phyloP scores from a whole-genome alignment of 2,113 vertebrate species.

The Labeo rohita region DNA sequence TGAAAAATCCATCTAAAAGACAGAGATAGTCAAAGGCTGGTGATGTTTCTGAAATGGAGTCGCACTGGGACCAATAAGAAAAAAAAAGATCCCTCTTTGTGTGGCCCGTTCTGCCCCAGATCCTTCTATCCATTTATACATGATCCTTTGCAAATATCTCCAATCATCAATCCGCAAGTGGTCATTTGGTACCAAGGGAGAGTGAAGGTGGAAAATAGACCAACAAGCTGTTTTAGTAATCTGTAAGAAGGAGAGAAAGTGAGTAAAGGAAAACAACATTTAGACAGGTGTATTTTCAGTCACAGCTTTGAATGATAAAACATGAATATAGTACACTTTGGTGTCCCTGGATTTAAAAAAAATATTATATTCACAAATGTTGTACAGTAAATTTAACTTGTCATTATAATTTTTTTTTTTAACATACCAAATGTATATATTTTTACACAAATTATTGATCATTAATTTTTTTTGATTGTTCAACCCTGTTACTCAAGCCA shows the following conservation, averaged over 20 bases:
- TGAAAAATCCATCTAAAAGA: constrained; percentile 69
- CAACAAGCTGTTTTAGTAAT: not conserved
- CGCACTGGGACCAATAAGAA: constrained; percentile 71
- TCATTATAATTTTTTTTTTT: not conserved
- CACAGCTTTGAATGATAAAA: not conserved
- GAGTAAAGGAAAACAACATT: constrained; percentile 22
- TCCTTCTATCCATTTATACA: constrained; percentile 39
- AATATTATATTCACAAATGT: not conserved
- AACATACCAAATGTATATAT: not conserved
- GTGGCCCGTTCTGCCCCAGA: constrained; percentile 47
- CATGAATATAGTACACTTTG: not conserved
- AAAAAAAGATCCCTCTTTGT: constrained; percentile 46
- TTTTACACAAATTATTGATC: not conserved
- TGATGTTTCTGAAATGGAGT: constrained; percentile 53
- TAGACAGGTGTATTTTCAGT: constrained; percentile 35
- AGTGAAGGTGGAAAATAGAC: not conserved
- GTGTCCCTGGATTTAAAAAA: not conserved
- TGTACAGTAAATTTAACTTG: not conserved
- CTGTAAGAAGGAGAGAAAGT: not conserved
- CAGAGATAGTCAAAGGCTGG: constrained; percentile 43
- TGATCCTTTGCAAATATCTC: constrained; percentile 24
- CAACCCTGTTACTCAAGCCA: not conserved
- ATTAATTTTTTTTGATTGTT: not conserved
- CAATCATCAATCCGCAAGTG: not conserved
- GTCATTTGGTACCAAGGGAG: constrained; percentile 20